Evolutionary conservation across 92 coral and sea anemone species (phyloP), one percentile per base, ranked within the genome.

Genomic region (Heliopora coerulea): DNA sequence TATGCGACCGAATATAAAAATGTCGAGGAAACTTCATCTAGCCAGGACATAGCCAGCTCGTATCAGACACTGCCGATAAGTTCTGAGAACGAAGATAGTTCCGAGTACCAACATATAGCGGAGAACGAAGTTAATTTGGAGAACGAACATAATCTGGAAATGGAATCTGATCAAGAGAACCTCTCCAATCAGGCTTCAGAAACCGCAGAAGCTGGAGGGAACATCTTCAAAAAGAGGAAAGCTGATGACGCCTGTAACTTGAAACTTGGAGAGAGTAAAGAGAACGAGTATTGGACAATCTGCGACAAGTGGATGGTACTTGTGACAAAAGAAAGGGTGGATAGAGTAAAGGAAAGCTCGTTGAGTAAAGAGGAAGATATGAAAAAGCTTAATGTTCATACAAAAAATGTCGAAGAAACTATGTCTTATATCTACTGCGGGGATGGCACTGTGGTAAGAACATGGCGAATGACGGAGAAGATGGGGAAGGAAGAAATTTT

Each of bases 391-490:
- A 25, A 15, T 15, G 18, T 54, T 24, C 10, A 40, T 6, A 50
- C 62, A 32, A 23, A 50, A 7, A 37, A 69, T 19, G 25, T 50
- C 27, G 62, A 69, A 20, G 76, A 69, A 35, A 48, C 76, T 50
- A 62, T 69, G 3, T 69, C 76, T 46, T 54, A 69, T 69, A 20
- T 32, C 9, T 69, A 69, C 59, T 69, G 76, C 14, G 62, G 57
- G 11, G 76, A 69, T 54, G 76, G 76, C 31, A 69, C 56, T 57
- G 62, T 69, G 6, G 44, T 27, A 19, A 69, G 52, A 31, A 69
- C 76, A 31, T 69, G 76, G 76, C 63, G 29, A 54, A 40, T 44
- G n/a, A 35, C 10, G 20, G 62, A 50, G 34, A 69, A 27, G 13
- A 54, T 27, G 25, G 2, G 20, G 33, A 66, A 48, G 25, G 30